These are phyloP conservation scores for Sphaeridia pumilis DNA, from an alignment of 2,888 invertebrate genomes.

Conservation along the genomic window DNA sequence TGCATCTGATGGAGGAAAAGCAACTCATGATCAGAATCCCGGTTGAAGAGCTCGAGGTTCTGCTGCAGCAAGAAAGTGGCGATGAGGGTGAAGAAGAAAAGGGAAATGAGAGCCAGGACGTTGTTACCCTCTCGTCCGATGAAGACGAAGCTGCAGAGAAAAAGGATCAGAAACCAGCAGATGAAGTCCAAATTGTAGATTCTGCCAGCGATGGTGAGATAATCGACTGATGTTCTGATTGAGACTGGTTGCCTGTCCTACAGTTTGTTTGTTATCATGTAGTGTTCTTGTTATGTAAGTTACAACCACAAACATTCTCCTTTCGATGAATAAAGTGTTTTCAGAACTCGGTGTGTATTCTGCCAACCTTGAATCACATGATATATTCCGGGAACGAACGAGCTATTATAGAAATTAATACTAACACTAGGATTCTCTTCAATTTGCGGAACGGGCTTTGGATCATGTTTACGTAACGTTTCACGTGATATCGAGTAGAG, in stretches of 20 bases:
- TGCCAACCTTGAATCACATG: too few relatives aligned
- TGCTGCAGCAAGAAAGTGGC: constrained; percentile 22
- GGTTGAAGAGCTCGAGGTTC: constrained; percentile 29
- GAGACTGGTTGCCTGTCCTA: neutral
- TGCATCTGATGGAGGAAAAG: constrained; percentile 24
- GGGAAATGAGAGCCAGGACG: neutral
- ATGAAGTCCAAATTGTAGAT: neutral
- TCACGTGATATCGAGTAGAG: too few relatives aligned
- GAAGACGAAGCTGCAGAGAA: neutral
- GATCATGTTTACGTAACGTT: too few relatives aligned
- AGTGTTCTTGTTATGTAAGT: neutral
- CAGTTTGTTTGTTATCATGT: neutral
- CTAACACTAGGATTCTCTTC: too few relatives aligned
- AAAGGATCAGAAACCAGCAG: neutral
- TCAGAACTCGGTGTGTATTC: too few relatives aligned
- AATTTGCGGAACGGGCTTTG: too few relatives aligned
- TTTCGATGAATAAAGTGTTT: too few relatives aligned
- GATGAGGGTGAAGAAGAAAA: constrained; percentile 9
- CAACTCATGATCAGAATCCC: constrained; percentile 24
- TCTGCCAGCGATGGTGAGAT: constrained; percentile 9
- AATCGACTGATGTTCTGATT: neutral
- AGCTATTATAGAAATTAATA: too few relatives aligned
- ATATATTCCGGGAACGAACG: neutral
- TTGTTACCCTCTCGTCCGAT: neutral
- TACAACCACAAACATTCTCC: too few relatives aligned